Evolutionary conservation across 2,888 invertebrate species (phyloP).

Genomic region (Carcina quercana): DNA sequence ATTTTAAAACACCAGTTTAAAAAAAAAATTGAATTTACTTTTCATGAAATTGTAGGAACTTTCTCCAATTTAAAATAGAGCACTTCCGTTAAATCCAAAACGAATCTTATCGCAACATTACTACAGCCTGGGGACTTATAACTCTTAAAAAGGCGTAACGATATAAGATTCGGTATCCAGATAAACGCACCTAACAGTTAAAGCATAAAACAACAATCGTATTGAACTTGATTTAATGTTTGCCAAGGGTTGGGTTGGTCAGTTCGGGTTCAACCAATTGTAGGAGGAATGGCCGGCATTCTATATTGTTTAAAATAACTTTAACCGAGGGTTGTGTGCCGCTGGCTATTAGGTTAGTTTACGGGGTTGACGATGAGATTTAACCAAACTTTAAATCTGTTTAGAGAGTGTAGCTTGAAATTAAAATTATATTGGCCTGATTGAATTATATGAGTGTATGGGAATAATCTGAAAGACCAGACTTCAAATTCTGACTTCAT

Average conservation of each 20-base stretch:
- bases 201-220: constrained; percentile 32
- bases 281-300: constrained; percentile 24
- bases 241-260: constrained; percentile 44
- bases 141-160: constrained; percentile 50
- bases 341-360: constrained; percentile 20
- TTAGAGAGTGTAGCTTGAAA: too few species aligned
- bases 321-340: constrained; percentile 45
- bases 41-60: too few species aligned
- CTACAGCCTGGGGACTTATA: constrained; percentile 58
- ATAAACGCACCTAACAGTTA: constrained; percentile 46
- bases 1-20: too few species aligned
- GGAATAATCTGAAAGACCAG: too few species aligned
- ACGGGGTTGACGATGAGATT: too few species aligned
- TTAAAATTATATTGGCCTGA: too few species aligned
- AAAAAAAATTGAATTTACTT: too few species aligned
- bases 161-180: constrained; percentile 48
- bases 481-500: too few species aligned
- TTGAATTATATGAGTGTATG: too few species aligned
- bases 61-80: too few species aligned
- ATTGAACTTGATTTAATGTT: constrained; percentile 52
- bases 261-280: constrained; percentile 30
- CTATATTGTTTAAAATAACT: constrained; percentile 62
- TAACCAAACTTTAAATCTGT: too few species aligned
- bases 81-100: too few species aligned
- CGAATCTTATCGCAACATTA: constrained; percentile 42